Evolutionary conservation across 2,888 invertebrate species (phyloP).

Genomic region (Pristionchus entomophagus): DNA sequence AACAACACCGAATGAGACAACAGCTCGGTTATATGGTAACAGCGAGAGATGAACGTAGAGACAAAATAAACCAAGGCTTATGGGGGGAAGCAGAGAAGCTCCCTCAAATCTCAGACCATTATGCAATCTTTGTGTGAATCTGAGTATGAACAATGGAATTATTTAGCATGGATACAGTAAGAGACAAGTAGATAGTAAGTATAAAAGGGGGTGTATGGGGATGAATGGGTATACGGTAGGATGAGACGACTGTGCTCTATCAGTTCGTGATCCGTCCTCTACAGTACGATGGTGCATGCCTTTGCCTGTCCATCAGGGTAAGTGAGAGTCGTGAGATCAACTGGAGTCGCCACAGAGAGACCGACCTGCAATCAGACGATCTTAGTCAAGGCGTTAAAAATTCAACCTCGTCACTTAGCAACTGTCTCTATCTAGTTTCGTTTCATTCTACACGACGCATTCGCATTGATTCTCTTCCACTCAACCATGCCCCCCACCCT

Average conservation of each 20-base stretch:
- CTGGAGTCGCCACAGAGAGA: slow-evolving; percentile 16
- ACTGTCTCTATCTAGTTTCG: no score
- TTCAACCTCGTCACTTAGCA: no score
- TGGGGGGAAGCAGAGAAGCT: neutral
- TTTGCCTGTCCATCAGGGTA: slow-evolving; percentile 3
- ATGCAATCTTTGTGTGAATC: slow-evolving; percentile 17
- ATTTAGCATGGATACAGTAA: neutral
- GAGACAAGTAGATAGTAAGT: slow-evolving; percentile 7
- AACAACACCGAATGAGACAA: slow-evolving; percentile 25
- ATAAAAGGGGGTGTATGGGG: neutral
- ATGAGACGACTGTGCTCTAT: no score
- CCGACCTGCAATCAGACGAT: slow-evolving; percentile 19
- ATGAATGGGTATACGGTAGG: neutral
- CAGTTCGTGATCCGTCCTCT: neutral
- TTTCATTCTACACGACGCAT: no score
- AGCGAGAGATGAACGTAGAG: neutral
- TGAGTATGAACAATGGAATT: neutral
- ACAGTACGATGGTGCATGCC: slow-evolving; percentile 10
- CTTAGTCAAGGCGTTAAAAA: no score
- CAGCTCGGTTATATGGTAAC: slow-evolving; percentile 13
- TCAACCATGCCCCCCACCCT: no score
- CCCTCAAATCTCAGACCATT: neutral
- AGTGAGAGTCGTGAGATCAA: neutral
- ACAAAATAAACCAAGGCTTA: neutral
- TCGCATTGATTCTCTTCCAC: no score